Percentiles rank a stretch among this genome's conserved stretches.
Evolutionary conservation across 2,797 vertebrate species (phyloP).

Genomic region (Enteromius argenteus): DNA sequence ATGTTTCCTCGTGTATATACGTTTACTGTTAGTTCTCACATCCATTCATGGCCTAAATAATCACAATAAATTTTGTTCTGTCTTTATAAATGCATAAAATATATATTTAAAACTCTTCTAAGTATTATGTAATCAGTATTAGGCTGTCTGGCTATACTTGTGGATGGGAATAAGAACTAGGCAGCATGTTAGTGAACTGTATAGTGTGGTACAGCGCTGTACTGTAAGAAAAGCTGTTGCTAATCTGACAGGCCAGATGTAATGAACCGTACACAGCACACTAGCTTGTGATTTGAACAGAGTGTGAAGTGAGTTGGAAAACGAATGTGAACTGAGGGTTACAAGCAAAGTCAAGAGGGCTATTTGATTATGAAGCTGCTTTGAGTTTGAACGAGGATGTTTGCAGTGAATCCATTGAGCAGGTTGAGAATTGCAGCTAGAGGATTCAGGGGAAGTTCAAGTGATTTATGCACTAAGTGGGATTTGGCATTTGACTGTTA

Average conservation of each 20-base stretch:
- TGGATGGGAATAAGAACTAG: slow-evolving; percentile 43
- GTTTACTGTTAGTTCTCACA: slow-evolving; percentile 13
- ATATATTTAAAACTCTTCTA: slow-evolving; percentile 76
- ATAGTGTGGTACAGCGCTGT: not conserved
- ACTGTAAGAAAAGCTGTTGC: not conserved
- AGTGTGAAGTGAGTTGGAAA: not conserved
- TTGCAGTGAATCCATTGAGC: not conserved
- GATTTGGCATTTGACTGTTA: slow-evolving; percentile 41
- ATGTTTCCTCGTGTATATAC: slow-evolving; percentile 13
- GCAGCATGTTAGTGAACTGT: not conserved
- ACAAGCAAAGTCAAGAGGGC: slow-evolving; percentile 12
- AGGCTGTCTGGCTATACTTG: slow-evolving; percentile 73
- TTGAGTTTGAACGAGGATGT: not conserved
- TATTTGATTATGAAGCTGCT: slow-evolving; percentile 8
- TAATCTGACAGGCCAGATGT: not conserved
- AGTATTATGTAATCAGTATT: slow-evolving; percentile 88
- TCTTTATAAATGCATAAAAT: slow-evolving; percentile 60
- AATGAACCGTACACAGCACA: not conserved
- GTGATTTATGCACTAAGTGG: slow-evolving; percentile 1
- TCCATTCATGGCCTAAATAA: slow-evolving; percentile 23
- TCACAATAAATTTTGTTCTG: slow-evolving; percentile 60
- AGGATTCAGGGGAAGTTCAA: not conserved
- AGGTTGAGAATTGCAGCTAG: slow-evolving; percentile 30
- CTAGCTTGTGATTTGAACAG: not conserved
- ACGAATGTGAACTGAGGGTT: slow-evolving; percentile 34